Base-by-base conservation (phyloP, 2,797 vertebrate genomes). In the Halcyon smyrnensis region DNA sequence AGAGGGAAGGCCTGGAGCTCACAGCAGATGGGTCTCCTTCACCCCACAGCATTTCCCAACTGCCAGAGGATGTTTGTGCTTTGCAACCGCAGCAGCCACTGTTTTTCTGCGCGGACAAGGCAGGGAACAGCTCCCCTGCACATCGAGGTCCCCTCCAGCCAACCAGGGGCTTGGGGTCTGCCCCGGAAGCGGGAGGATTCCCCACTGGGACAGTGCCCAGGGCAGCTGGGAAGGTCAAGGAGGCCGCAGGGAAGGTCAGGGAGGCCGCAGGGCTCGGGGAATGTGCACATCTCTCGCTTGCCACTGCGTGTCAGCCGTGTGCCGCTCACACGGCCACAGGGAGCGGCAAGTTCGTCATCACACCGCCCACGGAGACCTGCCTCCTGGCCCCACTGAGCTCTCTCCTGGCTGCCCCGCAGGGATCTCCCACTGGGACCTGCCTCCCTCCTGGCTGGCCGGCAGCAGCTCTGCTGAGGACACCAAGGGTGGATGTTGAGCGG, bases 291-390 rank as follows among this genome's bases (percentile, higher is more conserved):
- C 96, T 75, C 89, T 16, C 3, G 37, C 60, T 59, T 75, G 90
- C 96, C 96, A 85, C 95, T 8, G 96, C 12, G 96, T 97, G 96
- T 97, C 96, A 96, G 93, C 77, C 93, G 36, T 62, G 94, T 34
- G 91, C 93, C 5, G 56, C 78, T 37, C 24, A 6, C n/a, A 21
- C 8, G 4, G 51, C 76, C 39, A 0, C 5, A 8, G 30, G 48
- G 24, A 39, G 48, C 10, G 0, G 7, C 11, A 3, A 23, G 7
- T 7, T 46, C 46, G 1, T 28, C 46, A 11, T 11, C 46, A 4
- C 2, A 3, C 15, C 3, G 16, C 74, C 62, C 67, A 5, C 48
- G 4, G 36, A 37, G 24, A 51, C 25, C 37, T 39, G 48, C 25
- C 27, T 32, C 28, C 50, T 13, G 34, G n/a, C 32, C 30, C 28